Evolutionary conservation across 2,797 vertebrate genomes (phyloP), one percentile per base, ranked within the genome.

Genomic region (Myripristis murdjan): DNA sequence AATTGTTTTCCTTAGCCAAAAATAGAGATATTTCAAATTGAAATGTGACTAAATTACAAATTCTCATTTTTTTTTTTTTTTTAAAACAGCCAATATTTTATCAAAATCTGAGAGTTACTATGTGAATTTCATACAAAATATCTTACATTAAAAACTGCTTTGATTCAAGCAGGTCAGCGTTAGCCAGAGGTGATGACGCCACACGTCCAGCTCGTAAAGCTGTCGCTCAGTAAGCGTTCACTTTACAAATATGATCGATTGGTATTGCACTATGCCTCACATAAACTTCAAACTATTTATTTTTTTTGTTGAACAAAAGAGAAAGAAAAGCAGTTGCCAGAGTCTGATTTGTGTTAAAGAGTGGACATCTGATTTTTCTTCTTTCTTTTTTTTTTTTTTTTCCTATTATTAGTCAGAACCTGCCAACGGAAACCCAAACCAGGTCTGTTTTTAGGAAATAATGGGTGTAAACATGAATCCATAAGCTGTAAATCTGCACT

Each of bases 41-140:
- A 83, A 69, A 76, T 65, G 6, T 4, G 1, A 46, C 70, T 35
- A 47, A 20, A 8, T 68, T 77, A 82, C 28, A 89, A 80, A 85
- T 68, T 0, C 46, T 47, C 3, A 48, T 31, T 35, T 22, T n/a
- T 46, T 64, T 61, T 26, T n/a, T n/a, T n/a, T n/a, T n/a, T n/a
- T n/a, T n/a, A n/a, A 77, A 83, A 35, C 15, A 67, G 49, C 68
- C 61, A 81, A 55, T 77, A 44, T 67, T 11, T 52, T 59, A 15
- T 68, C 51, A 55, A 68, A 73, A 41, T 72, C 31, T 73, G 11
- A 52, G 46, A 77, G 66, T 69, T 26, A 28, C 1, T 57, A 0
- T 69, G 59, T 55, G 15, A 26, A 60, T 74, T 55, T 77, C 6
- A 53, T 86, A 85, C 33, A 82, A 87, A 86, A 87, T 55, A 74